Conservation (phyloP, 2,888 invertebrate species). For the Laothoe populi region DNA sequence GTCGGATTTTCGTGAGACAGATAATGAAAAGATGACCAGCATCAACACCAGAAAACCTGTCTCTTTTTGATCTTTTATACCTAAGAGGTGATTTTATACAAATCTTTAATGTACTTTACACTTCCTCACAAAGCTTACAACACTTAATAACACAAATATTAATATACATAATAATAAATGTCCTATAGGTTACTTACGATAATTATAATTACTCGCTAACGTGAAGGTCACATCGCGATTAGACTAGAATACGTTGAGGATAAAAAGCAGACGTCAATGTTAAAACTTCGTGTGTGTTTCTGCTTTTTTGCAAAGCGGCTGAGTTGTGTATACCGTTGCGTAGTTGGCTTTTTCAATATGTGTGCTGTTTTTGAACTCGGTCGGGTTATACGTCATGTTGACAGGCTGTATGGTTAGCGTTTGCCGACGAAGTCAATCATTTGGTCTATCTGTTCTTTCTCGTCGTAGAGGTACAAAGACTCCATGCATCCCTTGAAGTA, state of each 20-base stretch:
- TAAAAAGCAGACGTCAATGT: slow-evolving; percentile 77
- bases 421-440: slow-evolving; percentile 92
- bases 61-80: slow-evolving; percentile 56
- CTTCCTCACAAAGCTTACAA: slow-evolving; percentile 72
- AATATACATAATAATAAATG: slow-evolving; percentile 69
- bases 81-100: slow-evolving; percentile 70
- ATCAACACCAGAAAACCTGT: slow-evolving; percentile 60
- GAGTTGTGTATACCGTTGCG: slow-evolving; percentile 57
- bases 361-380: slow-evolving; percentile 49
- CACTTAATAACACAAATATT: slow-evolving; percentile 72
- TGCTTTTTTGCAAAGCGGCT: slow-evolving; percentile 70
- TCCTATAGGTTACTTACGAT: slow-evolving; percentile 73
- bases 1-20: slow-evolving; percentile 61
- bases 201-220: slow-evolving; percentile 80
- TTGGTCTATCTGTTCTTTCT: slow-evolving; percentile 90
- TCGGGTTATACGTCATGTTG: slow-evolving; percentile 51
- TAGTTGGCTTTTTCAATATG: slow-evolving; percentile 48
- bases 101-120: slow-evolving; percentile 74
- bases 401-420: slow-evolving; percentile 69
- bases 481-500: slow-evolving; percentile 93
- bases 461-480: slow-evolving; percentile 90
- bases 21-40: slow-evolving; percentile 65
- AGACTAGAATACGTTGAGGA: slow-evolving; percentile 85
- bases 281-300: slow-evolving; percentile 68
- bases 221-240: slow-evolving; percentile 77